These are phyloP conservation scores for Hyperoplus immaculatus DNA, from an alignment of 2,797 vertebrate genomes.

Conservation along the genomic window DNA sequence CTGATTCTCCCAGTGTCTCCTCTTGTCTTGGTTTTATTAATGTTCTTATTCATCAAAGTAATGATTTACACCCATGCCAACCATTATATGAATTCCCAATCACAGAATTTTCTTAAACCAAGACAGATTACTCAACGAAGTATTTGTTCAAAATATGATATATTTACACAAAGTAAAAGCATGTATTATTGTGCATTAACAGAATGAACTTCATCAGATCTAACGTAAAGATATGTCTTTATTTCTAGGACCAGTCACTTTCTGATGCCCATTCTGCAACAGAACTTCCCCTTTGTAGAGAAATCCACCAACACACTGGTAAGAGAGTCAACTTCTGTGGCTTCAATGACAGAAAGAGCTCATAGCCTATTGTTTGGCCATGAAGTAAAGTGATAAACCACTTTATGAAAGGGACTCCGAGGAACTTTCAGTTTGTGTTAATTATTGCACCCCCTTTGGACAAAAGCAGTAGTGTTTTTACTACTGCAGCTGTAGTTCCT, in stretches of 20 bases:
- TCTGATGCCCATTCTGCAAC: conserved; percentile 92
- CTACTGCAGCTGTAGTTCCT: too few species aligned
- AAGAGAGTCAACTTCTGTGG: conserved; percentile 54
- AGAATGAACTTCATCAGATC: not conserved
- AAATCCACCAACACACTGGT: conserved; percentile 95
- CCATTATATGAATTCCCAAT: not conserved
- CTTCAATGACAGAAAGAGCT: not conserved
- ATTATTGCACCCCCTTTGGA: too few species aligned
- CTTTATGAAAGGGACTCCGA: too few species aligned
- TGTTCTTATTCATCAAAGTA: not conserved
- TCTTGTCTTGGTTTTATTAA: not conserved
- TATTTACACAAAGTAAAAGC: too few species aligned
- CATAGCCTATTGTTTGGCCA: not conserved
- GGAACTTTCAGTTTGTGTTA: too few species aligned
- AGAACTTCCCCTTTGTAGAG: conserved; percentile 95
- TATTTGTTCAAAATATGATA: too few species aligned
- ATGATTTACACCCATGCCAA: too few species aligned
- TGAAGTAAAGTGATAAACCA: too few species aligned
- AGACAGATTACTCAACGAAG: not conserved
- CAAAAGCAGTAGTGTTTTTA: too few species aligned
- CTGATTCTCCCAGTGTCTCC: not conserved
- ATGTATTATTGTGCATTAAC: not conserved
- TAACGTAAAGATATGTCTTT: not conserved
- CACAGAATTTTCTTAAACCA: not conserved
- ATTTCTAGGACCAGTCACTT: conserved; percentile 91